phyloP scores from a whole-genome alignment of 2,113 vertebrate genomes.

The Mola mola region DNA sequence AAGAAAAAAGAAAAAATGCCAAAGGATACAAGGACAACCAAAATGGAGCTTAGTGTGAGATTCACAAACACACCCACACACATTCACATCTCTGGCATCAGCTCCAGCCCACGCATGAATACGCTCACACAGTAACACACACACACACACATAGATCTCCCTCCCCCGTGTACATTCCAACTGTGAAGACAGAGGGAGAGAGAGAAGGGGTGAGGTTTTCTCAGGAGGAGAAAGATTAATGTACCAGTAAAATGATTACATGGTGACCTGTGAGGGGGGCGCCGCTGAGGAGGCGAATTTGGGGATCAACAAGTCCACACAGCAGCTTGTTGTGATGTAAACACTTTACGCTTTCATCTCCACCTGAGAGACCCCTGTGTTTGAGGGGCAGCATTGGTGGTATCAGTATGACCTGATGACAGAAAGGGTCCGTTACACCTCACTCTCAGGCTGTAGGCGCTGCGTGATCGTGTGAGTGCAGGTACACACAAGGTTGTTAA shows the following conservation, averaged over 20 bases:
- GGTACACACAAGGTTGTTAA: too few relatives aligned
- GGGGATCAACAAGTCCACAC: conserved; percentile 22
- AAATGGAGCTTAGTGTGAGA: conserved; percentile 36
- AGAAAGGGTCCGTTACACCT: too few relatives aligned
- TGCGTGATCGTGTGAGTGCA: too few relatives aligned
- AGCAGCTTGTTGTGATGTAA: conserved; percentile 17
- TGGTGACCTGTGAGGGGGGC: neutral
- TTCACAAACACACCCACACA: conserved; percentile 33
- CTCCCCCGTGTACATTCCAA: neutral
- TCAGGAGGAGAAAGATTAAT: conserved; percentile 36
- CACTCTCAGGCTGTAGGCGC: too few relatives aligned
- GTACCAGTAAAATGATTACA: conserved; percentile 41
- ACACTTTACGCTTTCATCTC: neutral
- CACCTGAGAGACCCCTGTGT: too few relatives aligned
- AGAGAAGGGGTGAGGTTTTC: neutral
- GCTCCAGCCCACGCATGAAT: conserved; percentile 2
- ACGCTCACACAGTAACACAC: neutral
- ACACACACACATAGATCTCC: conserved; percentile 1
- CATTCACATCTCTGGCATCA: conserved; percentile 5
- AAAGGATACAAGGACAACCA: conserved; percentile 50
- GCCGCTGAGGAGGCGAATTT: conserved; percentile 13
- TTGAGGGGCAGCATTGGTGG: too few relatives aligned
- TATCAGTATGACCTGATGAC: too few relatives aligned
- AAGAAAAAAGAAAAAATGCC: conserved; percentile 50
- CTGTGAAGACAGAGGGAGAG: neutral